Base-by-base conservation (phyloP, 2,888 invertebrate species). In the Drosophila kuntzei region DNA sequence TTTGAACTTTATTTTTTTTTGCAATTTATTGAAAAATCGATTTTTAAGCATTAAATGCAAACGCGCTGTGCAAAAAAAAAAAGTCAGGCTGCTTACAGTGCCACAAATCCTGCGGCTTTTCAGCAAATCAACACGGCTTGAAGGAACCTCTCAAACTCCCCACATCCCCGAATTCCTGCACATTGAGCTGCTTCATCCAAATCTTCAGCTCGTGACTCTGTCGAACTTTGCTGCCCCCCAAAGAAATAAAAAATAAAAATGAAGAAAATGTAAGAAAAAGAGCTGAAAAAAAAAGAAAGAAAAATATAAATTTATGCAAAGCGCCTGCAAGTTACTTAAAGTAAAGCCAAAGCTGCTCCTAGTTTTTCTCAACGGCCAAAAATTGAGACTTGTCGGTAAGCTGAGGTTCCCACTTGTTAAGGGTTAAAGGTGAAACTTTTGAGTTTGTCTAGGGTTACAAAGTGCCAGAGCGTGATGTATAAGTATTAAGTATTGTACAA, bases 21-120 rank as follows among this genome's bases (percentile, higher is more conserved):
- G 62, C 53, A 88, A 89, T 89, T 89, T 89, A 85, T 85, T 85
- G 89, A 81, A 87, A 86, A 86, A 86, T 86, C 85, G 89, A 89
- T 86, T 87, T 68, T 70, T 41, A 61, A 76, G 87, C 77, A 84
- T 83, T 79, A 88, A 83, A 80, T 80, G 79, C 61, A 34, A 34
- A 34, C n/a, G 83, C 34, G 47, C 60, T 18, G 27, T 27, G 47
- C 47, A 57, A 62, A 57, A 64, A 69, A 62, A 59, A 63, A 63
- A 65, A 70, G 64, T 81, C 76, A 68, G 65, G 59, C 72, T 71
- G 79, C 80, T 85, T 82, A 79, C 74, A 65, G 86, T 74, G 66
- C 70, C 82, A 77, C 80, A 82, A 84, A 84, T 88, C 83, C 87
- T 75, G 83, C 80, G 83, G 83, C 88, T 84, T 88, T 84, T 88